Percentiles rank a stretch among this genome's conserved stretches.
Evolutionary conservation across 1,140 invertebrate species (phyloP).

Genomic region (Drosophila serrata): DNA sequence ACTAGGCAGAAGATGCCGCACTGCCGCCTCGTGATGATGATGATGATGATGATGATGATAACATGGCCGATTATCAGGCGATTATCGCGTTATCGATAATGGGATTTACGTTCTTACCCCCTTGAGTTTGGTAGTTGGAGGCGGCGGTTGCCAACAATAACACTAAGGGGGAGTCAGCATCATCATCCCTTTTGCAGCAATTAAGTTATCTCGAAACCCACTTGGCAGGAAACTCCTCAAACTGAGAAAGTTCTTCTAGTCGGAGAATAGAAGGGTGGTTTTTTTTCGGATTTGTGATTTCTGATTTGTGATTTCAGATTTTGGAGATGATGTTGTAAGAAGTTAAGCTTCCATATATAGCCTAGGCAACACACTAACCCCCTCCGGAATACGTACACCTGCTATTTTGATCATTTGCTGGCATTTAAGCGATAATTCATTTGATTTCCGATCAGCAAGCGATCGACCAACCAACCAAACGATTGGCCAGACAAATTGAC

Average conservation of each 20-base stretch:
- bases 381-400: constrained; percentile 7
- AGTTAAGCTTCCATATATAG: constrained; percentile 18
- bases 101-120: constrained; percentile 73
- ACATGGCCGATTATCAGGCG: constrained; percentile 79
- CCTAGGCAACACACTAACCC: constrained; percentile 24
- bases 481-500: constrained; percentile 71
- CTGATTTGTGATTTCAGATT: constrained; percentile 7
- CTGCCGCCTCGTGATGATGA: constrained; percentile 9
- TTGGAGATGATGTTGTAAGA: constrained; percentile 43
- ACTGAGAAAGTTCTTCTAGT: constrained; percentile 10
- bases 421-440: constrained; percentile 55
- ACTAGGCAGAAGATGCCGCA: constrained; percentile 15
- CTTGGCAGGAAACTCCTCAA: constrained; percentile 27
- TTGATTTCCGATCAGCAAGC: constrained; percentile 38
- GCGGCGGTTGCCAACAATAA: constrained; percentile 7
- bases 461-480: constrained; percentile 30
- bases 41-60: constrained; percentile 49
- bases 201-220: constrained; percentile 48
- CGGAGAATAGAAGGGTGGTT: background rate
- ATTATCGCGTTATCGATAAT: constrained; percentile 81
- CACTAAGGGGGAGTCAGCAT: constrained; percentile 6
- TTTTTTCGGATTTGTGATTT: constrained; percentile 7
- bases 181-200: constrained; percentile 25
- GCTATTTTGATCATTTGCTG: constrained; percentile 55
- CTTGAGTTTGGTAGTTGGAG: constrained; percentile 12